Evolutionary conservation across 2,888 invertebrate species (phyloP), one percentile per base, ranked within the genome.

Genomic region (Stenodema calcarata): DNA sequence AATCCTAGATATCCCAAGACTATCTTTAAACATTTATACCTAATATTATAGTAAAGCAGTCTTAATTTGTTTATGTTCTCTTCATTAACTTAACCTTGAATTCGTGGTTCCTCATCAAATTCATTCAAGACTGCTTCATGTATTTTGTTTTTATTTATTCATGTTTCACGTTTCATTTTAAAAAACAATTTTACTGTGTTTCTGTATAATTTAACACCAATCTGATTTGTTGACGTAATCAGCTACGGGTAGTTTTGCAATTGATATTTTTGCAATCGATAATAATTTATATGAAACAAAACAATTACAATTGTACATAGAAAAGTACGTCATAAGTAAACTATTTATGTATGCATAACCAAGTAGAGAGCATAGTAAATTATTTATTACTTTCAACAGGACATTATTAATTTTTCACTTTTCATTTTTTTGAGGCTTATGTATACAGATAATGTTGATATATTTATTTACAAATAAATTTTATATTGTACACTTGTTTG

Each of bases 381-480:
- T 78, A 78, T 82, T 82, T 82, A 80, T 80, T 80, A 80, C 69
- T 82, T 70, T 70, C 41, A 70, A 70, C 69, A 47, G 82, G 70
- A 82, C 70, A 82, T 80, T 75, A 75, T 30, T 62, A 44, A 44
- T 78, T 78, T 69, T 82, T 82, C 70, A 69, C 70, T 82, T 82
- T 85, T 75, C 27, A 54, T 75, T 84, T 50, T 35, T 82, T 23
- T 23, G 42, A 85, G 35, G 85, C 85, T 85, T 85, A 30, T 76
- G 76, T 54, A 85, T 85, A 76, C 75, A 78, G 28, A 82, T 82
- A 82, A 82, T 82, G 70, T 69, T 82, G 82, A 82, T 76, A 85
- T 85, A 85, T 85, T 85, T 85, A 85, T 85, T 85, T 85, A 76
- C 85, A 85, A 85, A 85, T 85, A 84, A 76, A 85, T 85, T 85